phyloP scores from a whole-genome alignment of 1,140 invertebrate species.

The Physella acuta region DNA sequence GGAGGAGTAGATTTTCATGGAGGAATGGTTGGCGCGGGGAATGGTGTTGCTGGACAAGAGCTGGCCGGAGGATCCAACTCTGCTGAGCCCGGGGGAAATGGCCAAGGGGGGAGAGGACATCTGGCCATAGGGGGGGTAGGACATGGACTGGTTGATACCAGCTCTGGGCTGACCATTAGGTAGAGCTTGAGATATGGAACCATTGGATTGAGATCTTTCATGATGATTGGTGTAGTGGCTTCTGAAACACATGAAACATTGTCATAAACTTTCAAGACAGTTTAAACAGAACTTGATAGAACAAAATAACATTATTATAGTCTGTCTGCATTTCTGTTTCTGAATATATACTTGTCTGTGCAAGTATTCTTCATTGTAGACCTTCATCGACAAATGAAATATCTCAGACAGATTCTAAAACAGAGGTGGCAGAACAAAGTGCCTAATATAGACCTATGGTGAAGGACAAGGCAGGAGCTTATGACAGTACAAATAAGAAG shows the following conservation, averaged over 20 bases:
- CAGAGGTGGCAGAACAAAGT: neutral
- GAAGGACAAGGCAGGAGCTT: neutral
- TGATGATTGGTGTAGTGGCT: slow-evolving; percentile 1
- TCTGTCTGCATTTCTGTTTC: neutral
- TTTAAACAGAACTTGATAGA: neutral
- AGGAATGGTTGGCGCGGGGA: neutral
- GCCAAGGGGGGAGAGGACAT: neutral
- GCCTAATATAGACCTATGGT: neutral
- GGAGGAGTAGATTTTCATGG: slow-evolving; percentile 1
- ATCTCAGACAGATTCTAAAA: neutral
- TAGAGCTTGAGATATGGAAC: neutral
- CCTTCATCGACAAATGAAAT: neutral
- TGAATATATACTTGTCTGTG: neutral
- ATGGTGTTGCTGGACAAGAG: neutral
- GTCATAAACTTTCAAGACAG: neutral
- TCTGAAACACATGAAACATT: neutral
- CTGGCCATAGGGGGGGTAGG: neutral
- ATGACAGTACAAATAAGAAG: no score
- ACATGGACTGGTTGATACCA: neutral
- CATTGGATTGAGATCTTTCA: slow-evolving; percentile 19
- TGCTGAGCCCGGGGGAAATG: neutral
- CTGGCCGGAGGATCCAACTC: neutral
- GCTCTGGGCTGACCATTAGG: neutral
- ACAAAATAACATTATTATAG: neutral
- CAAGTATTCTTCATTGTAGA: neutral